Base-by-base conservation (phyloP, 2,797 vertebrate species). In the Decapterus maruadsi region DNA sequence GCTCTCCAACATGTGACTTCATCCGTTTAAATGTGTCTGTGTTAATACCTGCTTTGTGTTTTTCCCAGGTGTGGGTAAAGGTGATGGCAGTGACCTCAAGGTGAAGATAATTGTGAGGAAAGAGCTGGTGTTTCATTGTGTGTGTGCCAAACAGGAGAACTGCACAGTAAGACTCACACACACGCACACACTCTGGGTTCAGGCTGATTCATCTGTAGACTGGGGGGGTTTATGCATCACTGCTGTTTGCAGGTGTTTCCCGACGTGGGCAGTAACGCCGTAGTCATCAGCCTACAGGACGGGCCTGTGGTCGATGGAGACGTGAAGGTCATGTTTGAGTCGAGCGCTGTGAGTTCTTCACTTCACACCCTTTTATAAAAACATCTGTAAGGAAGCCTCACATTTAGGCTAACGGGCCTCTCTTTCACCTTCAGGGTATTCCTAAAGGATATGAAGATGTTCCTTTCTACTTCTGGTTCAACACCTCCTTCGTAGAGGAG, bases 401-500 rank as follows among this genome's bases (percentile, higher is more conserved):
- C 19, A 6, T 45, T 70, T 8, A 4, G 4, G 7, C 1, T 7
- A 6, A 58, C 13, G 10, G 31, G 20, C 34, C 1, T 16, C 2
- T 19, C 20, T 7, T 64, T 20, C 61, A 34, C 60, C 6, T 72
- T 65, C 72, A 99, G 98, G 93, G 93, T 83, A 93, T 99, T 72
- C 97, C 97, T 0, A 98, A 96, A 83, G 96, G 96, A 75, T 99
- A 99, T 38, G 97, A 99, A 77, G 94, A 95, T 79, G 99, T 98
- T 68, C 94, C 97, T 0, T 99, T 99, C 90, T 99, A 96, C 91
- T 99, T 99, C 87, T 99, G 98, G 97, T 99, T 99, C 90, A 96
- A 99, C 72, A 98, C 97, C 31, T 96, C 96, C 45, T 99, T 99
- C 80, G 84, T 98, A 89, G 90, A 93, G 57, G 93, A 97, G 29